Evolutionary conservation across 2,797 vertebrate species (phyloP).

Genomic region (Manis pentadactyla): DNA sequence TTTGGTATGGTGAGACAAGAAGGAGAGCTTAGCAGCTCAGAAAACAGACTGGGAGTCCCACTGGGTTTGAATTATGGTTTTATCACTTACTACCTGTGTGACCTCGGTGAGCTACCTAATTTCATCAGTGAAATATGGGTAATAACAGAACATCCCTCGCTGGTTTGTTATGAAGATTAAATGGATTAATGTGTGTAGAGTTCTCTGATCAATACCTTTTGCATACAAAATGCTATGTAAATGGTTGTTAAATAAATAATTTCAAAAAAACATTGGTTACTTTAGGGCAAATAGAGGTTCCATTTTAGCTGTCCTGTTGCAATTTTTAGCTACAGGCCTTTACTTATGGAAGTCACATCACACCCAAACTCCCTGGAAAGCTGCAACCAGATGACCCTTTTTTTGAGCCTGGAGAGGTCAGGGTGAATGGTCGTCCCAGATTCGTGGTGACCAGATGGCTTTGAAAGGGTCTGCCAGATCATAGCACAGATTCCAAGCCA

Average conservation of each 20-base stretch:
- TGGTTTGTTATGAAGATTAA: slow-evolving; percentile 29
- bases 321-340: neutral
- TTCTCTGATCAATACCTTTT: neutral
- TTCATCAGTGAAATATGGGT: neutral
- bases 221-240: neutral
- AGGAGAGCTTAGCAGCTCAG: neutral
- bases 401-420: neutral
- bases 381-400: neutral
- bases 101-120: neutral
- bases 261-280: neutral
- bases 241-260: neutral
- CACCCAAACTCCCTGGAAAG: neutral
- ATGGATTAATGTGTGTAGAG: neutral
- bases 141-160: neutral
- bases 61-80: slow-evolving; percentile 29
- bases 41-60: neutral
- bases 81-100: neutral
- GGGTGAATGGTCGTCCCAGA: neutral
- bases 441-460: neutral
- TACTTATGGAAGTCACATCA: neutral
- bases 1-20: neutral
- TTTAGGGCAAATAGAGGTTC: neutral
- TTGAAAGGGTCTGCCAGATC: neutral
- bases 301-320: neutral
- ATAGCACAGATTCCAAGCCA: neutral